phyloP scores from a whole-genome alignment of 1,140 invertebrate genomes.

The Pseudomyrmex cubaensis region DNA sequence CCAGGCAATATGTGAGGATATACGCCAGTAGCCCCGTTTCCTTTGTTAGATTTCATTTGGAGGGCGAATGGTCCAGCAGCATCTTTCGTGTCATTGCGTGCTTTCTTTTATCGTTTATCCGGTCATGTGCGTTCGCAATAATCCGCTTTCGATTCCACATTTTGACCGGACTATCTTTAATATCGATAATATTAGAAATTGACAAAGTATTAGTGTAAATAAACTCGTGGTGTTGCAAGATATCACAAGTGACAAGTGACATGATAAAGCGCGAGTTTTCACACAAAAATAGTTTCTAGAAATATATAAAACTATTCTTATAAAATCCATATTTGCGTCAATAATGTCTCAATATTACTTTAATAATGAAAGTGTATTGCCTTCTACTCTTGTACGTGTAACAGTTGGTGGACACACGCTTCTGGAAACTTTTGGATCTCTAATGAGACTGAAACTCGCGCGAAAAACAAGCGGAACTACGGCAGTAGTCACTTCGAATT shows the following conservation, averaged over 20 bases:
- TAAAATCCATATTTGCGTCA: not conserved
- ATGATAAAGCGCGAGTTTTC: not conserved
- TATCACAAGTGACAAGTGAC: not conserved
- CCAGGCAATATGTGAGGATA: constrained; percentile 50
- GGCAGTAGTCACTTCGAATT: constrained; percentile 3
- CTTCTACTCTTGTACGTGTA: not conserved
- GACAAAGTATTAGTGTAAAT: not conserved
- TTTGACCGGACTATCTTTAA: not conserved
- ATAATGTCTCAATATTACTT: not conserved
- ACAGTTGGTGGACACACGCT: not conserved
- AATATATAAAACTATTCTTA: not conserved
- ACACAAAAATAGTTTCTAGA: too few relatives aligned
- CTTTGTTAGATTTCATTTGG: constrained; percentile 50
- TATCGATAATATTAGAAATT: constrained; percentile 45
- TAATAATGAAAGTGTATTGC: not conserved
- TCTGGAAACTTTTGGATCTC: not conserved
- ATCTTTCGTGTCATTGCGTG: constrained; percentile 15
- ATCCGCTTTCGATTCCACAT: constrained; percentile 33
- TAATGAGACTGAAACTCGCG: not conserved
- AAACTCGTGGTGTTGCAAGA: constrained; percentile 3
- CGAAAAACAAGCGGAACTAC: constrained; percentile 8
- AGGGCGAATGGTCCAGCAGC: constrained; percentile 4
- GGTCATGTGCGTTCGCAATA: constrained; percentile 36
- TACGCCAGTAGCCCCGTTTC: constrained; percentile 46
- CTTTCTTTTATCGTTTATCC: constrained; percentile 40